Conservation (phyloP, 2,113 vertebrate species). For the Pungitius pungitius region DNA sequence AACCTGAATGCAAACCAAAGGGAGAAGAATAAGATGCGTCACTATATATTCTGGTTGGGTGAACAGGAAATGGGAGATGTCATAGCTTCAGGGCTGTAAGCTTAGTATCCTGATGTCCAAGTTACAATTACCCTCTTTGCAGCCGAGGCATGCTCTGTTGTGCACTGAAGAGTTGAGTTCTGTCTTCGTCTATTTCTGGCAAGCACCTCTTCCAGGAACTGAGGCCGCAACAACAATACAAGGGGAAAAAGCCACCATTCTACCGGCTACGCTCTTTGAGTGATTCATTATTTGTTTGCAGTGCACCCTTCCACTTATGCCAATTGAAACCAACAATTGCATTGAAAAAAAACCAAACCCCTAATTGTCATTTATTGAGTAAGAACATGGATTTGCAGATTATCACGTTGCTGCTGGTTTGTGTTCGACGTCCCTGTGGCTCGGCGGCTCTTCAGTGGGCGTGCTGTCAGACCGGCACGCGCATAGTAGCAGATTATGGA, state of each 20-base stretch:
- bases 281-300: neutral
- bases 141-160: neutral
- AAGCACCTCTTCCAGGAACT: conserved; percentile 18
- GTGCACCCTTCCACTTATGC: neutral
- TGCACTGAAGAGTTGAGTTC: neutral
- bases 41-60: neutral
- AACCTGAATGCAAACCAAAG: neutral
- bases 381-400: conserved; percentile 17
- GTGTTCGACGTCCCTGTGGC: conserved; percentile 33
- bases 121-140: neutral
- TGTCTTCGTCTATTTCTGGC: neutral
- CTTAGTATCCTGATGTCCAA: neutral
- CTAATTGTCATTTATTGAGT: neutral
- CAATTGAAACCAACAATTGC: neutral
- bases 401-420: conserved; percentile 18
- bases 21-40: neutral
- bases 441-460: conserved; percentile 27
- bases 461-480: conserved; percentile 33
- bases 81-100: neutral
- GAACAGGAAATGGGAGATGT: conserved; percentile 2
- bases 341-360: neutral
- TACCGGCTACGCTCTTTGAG: neutral
- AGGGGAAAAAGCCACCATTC: conserved; percentile 1
- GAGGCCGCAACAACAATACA: neutral
- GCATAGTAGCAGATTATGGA: conserved; percentile 45